Percentiles rank a stretch among this genome's conserved stretches.
phyloP scores from a whole-genome alignment of 2,113 vertebrate genomes.

The Gasterosteus aculeatus region DNA sequence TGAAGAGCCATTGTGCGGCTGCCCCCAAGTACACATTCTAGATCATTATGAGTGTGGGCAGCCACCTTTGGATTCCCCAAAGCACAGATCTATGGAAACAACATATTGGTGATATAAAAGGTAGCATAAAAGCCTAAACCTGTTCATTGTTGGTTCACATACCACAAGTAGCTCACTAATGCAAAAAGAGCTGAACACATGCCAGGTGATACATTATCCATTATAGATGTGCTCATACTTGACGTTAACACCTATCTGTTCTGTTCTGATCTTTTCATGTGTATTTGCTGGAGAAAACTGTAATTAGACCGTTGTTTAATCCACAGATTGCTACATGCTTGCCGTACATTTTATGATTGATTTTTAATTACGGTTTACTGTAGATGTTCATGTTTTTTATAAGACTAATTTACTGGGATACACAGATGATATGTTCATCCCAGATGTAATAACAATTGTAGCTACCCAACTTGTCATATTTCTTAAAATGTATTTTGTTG shows the following conservation, averaged over 20 bases:
- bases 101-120: slow-evolving; percentile 82
- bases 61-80: slow-evolving; percentile 82
- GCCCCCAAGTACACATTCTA: slow-evolving; percentile 79
- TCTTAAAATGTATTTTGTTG: background rate
- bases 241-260: slow-evolving; percentile 54
- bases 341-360: slow-evolving; percentile 29
- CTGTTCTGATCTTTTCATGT: slow-evolving; percentile 50
- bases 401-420: background rate
- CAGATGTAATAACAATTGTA: background rate
- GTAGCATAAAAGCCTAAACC: slow-evolving; percentile 75
- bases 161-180: slow-evolving; percentile 63
- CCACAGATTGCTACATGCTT: slow-evolving; percentile 31
- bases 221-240: slow-evolving; percentile 62
- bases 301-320: slow-evolving; percentile 56
- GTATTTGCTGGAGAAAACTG: slow-evolving; percentile 42
- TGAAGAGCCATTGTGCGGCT: slow-evolving; percentile 78
- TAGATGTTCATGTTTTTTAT: background rate
- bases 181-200: slow-evolving; percentile 46
- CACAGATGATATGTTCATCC: background rate
- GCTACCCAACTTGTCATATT: background rate
- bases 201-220: slow-evolving; percentile 54
- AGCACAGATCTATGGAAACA: slow-evolving; percentile 76
- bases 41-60: slow-evolving; percentile 83
- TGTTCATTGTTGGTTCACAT: slow-evolving; percentile 78
- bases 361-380: slow-evolving; percentile 22